Conservation (phyloP, 1,140 invertebrate species). For the Antheraea mylitta region DNA sequence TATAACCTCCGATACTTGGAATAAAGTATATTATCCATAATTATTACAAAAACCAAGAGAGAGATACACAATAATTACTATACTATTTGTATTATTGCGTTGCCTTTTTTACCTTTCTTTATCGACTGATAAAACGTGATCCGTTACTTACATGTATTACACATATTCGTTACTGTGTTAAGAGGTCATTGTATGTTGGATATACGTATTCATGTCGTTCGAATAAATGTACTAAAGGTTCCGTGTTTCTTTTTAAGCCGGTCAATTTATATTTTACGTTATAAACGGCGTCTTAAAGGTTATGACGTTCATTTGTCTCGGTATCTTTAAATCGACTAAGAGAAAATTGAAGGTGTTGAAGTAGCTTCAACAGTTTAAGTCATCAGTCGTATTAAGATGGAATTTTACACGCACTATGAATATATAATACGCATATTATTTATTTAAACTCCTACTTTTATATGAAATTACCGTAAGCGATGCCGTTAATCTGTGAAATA, state of each 20-base stretch:
- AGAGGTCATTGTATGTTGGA: background rate
- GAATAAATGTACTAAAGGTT: background rate
- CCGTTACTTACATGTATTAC: background rate
- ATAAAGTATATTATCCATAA: background rate
- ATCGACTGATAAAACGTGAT: background rate
- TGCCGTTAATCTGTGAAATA: too few species aligned
- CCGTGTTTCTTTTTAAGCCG: background rate
- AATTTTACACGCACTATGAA: too few species aligned
- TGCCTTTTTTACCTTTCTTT: slow-evolving; percentile 1
- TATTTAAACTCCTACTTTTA: too few species aligned
- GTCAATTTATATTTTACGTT: background rate
- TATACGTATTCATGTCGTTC: background rate
- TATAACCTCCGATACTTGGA: background rate
- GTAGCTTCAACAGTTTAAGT: too few species aligned
- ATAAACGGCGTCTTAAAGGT: background rate
- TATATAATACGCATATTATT: too few species aligned
- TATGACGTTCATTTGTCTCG: background rate
- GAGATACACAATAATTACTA: background rate
- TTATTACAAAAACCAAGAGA: background rate
- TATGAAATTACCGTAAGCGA: too few species aligned
- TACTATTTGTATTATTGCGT: background rate
- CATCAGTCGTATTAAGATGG: too few species aligned
- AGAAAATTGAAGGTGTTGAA: too few species aligned
- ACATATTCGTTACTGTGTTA: background rate
- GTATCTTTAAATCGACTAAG: background rate